Conservation (phyloP, 1,140 invertebrate genomes). For the Danaus melanippus region DNA sequence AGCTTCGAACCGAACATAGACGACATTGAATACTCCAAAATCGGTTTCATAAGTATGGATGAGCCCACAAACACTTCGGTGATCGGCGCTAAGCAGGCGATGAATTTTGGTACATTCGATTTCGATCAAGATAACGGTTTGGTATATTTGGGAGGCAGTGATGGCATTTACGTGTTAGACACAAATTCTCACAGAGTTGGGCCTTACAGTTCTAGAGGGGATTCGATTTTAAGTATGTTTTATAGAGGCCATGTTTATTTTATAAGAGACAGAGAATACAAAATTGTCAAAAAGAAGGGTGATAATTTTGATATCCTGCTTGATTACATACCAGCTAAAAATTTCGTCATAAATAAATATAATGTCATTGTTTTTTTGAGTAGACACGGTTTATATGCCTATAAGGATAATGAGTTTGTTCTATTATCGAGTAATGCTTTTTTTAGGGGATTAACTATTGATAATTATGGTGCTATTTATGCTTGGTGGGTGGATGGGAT, state of each 20-base stretch:
- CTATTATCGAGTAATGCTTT: slow-evolving; percentile 45
- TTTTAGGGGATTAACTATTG: slow-evolving; percentile 50
- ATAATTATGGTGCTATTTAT: slow-evolving; percentile 43
- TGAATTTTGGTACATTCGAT: slow-evolving; percentile 55
- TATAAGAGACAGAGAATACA: slow-evolving; percentile 33
- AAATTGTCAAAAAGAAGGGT: slow-evolving; percentile 45
- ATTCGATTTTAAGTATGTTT: slow-evolving; percentile 41
- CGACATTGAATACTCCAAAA: slow-evolving; percentile 51
- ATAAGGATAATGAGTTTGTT: slow-evolving; percentile 25
- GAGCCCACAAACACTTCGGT: slow-evolving; percentile 25
- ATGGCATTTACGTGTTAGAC: slow-evolving; percentile 44
- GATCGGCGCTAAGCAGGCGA: slow-evolving; percentile 34
- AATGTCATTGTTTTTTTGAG: slow-evolving; percentile 42
- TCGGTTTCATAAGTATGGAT: slow-evolving; percentile 47
- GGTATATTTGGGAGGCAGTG: slow-evolving; percentile 49
- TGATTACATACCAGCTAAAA: slow-evolving; percentile 36
- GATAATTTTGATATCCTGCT: slow-evolving; percentile 40
- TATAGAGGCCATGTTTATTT: slow-evolving; percentile 55
- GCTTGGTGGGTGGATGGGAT: slow-evolving; percentile 60
- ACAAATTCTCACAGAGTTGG: slow-evolving; percentile 30
- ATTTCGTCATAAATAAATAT: slow-evolving; percentile 48
- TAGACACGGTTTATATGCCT: slow-evolving; percentile 39
- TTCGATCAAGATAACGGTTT: slow-evolving; percentile 46
- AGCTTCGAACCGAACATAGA: slow-evolving; percentile 50
- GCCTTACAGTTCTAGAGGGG: slow-evolving; percentile 45